Base-by-base conservation (phyloP, 2,797 vertebrate species). In the Girardinus metallicus region DNA sequence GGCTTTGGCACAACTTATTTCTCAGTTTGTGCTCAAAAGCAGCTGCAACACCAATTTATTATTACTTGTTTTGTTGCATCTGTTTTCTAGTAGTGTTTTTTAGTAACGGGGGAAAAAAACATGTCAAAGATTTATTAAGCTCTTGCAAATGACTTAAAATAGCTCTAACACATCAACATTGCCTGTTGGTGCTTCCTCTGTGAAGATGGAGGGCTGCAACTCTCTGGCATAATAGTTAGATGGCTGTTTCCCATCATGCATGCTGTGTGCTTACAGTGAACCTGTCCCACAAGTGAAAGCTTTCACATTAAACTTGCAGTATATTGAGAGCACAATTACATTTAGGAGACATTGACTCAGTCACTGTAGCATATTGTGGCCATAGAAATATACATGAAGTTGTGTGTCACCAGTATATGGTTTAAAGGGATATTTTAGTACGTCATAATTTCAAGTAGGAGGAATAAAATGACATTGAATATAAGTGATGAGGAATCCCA, bases 111-210 rank as follows among this genome's bases (percentile, higher is more conserved):
- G 43, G 1, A 73, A 44, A 51, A 8, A 23, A 44, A 74, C 51
- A 78, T 77, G 26, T 44, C 74, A 72, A 77, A 81, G 62, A 76
- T 85, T 83, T 74, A 73, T 41, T 16, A 70, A 16, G 64, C 74
- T 85, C 73, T 76, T 76, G 68, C 76, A 62, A 86, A 85, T 41
- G 66, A 60, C 57, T 79, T 31, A 75, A 77, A 92, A 89, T 88
- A 87, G 75, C 87, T 93, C 91, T 92, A 87, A 87, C 86, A 89
- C 91, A 84, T 85, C 77, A 87, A 80, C 60, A 75, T 55, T 73
- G 47, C 72, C 80, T 83, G 79, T 86, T 81, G 83, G 85, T 49
- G 80, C 62, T 80, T 87, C 70, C 39, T 82, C 36, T 74, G 66
- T 80, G 62, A 82, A 80, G 76, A 70, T 31, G 74, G 74, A 79